A percentile compares a stretch with the other conserved stretches of the same genome.
phyloP scores from a whole-genome alignment of 2,888 invertebrate species.

The Tethea ocularis region DNA sequence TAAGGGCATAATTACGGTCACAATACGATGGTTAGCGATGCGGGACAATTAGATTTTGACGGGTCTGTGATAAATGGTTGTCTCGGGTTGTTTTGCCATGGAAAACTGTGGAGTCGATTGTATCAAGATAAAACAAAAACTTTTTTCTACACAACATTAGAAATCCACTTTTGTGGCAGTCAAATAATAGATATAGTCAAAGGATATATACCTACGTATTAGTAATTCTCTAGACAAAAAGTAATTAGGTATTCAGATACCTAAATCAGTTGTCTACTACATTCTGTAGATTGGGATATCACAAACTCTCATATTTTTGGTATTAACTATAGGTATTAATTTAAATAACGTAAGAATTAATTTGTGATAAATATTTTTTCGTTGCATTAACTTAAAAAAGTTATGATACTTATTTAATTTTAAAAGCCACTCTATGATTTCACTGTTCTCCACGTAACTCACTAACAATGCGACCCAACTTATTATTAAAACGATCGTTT shows the following conservation, averaged over 20 bases:
- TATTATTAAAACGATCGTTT: constrained; percentile 81
- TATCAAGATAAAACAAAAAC: constrained; percentile 17
- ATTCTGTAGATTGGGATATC: no score
- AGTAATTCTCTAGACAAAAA: no score
- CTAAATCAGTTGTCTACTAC: no score
- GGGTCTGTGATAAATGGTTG: constrained; percentile 79
- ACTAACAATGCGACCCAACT: constrained; percentile 73
- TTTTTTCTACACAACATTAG: background rate
- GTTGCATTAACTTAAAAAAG: no score
- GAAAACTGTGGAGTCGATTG: constrained; percentile 53
- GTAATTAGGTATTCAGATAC: no score
- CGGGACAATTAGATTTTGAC: constrained; percentile 84
- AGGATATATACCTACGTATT: background rate
- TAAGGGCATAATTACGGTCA: constrained; percentile 81
- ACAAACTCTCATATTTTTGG: no score
- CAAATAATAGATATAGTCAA: background rate
- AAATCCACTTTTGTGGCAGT: background rate
- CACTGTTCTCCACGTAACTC: constrained; percentile 57
- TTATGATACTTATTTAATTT: background rate
- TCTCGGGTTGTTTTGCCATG: constrained; percentile 56
- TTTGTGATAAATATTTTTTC: no score
- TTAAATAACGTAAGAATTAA: no score
- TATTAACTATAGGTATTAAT: no score
- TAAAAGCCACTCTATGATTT: constrained; percentile 42
- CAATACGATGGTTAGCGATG: constrained; percentile 77